Conservation (phyloP, 2,888 invertebrate species). For the Spodoptera picta region DNA sequence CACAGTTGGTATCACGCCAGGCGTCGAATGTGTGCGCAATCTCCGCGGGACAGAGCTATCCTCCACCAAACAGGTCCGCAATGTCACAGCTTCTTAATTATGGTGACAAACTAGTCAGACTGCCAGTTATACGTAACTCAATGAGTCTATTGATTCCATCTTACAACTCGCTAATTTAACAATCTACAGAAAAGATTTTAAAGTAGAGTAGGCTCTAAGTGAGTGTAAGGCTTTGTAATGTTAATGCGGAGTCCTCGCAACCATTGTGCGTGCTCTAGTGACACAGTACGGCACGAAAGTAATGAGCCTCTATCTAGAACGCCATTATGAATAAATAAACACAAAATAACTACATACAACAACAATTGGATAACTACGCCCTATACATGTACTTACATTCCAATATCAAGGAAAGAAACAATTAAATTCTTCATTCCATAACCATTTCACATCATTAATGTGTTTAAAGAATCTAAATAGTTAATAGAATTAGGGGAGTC, state of each 20-base stretch:
- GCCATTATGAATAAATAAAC: constrained; percentile 4
- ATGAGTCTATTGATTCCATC: no score
- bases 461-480: no score
- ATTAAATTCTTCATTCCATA: no score
- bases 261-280: constrained; percentile 52
- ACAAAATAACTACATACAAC: background rate
- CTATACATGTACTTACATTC: no score
- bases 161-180: background rate
- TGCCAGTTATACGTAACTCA: no score
- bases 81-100: constrained; percentile 12
- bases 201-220: background rate
- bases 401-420: background rate
- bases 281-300: constrained; percentile 43
- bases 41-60: constrained; percentile 8
- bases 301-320: constrained; percentile 17
- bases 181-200: background rate
- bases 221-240: constrained; percentile 42
- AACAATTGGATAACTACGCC: background rate
- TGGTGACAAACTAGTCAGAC: background rate
- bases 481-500: no score
- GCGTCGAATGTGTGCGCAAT: constrained; percentile 5
- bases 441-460: no score
- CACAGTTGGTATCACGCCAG: background rate
- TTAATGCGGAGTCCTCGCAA: constrained; percentile 48
- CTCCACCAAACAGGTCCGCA: constrained; percentile 24